phyloP scores from a whole-genome alignment of 2,888 invertebrate genomes.

The Myopa testacea region DNA sequence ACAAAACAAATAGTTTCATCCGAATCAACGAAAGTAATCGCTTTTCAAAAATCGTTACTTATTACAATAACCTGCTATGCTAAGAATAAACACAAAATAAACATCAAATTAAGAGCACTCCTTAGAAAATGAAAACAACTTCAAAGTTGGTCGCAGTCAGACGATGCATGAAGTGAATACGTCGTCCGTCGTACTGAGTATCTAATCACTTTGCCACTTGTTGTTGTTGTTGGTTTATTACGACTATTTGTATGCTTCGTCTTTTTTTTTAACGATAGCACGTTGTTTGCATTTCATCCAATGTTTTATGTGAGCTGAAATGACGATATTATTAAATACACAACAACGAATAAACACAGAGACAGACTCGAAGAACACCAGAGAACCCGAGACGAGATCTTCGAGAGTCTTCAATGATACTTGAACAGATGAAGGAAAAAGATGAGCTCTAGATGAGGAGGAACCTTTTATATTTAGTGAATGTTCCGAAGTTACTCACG shows the following conservation, averaged over 20 bases:
- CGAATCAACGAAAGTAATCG: background rate
- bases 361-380: background rate
- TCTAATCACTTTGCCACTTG: too few relatives aligned
- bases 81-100: background rate
- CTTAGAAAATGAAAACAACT: slow-evolving; percentile 5
- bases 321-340: background rate
- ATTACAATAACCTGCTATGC: background rate
- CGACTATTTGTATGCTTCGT: background rate
- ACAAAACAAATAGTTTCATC: background rate
- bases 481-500: too few relatives aligned
- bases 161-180: too few relatives aligned
- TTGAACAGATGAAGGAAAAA: background rate
- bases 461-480: background rate
- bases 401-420: too few relatives aligned
- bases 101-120: background rate
- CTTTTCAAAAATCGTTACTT: background rate
- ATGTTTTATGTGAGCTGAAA: background rate
- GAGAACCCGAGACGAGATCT: too few relatives aligned
- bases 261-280: background rate
- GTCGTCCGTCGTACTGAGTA: too few relatives aligned
- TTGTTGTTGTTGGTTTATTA: background rate
- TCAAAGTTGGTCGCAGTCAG: background rate
- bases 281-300: background rate
- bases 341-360: background rate
- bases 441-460: too few relatives aligned